phyloP scores from a whole-genome alignment of 2,797 vertebrate genomes.

The Diplodus sargus region DNA sequence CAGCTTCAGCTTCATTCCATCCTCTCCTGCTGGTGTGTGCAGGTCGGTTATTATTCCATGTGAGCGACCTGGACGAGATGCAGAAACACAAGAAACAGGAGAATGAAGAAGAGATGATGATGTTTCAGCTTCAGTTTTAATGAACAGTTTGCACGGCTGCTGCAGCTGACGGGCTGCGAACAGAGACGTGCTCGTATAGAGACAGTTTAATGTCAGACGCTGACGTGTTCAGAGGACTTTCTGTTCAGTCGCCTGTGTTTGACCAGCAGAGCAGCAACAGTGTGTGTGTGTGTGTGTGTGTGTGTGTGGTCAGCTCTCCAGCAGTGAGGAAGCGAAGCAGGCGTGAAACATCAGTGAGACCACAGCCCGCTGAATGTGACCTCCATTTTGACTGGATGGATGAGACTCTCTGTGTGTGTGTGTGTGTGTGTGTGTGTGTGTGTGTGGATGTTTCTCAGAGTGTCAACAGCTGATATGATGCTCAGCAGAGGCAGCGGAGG shows the following conservation, averaged over 20 bases:
- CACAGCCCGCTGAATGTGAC: conserved; percentile 40
- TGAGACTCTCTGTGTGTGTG: background rate
- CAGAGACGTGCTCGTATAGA: background rate
- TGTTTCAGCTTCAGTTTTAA: conserved; percentile 2
- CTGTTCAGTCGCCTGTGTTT: background rate
- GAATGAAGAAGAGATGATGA: too few species aligned
- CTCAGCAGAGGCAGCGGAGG: conserved; percentile 50
- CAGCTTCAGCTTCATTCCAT: too few species aligned
- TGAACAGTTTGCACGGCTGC: background rate
- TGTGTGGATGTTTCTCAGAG: conserved; percentile 17
- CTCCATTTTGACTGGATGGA: conserved; percentile 64
- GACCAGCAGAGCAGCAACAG: too few species aligned
- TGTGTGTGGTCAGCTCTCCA: background rate
- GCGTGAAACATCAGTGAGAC: background rate
- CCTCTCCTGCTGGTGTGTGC: too few species aligned
- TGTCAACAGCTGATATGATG: conserved; percentile 37
- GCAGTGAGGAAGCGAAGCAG: background rate
- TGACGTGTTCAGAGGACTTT: background rate
- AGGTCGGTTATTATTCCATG: too few species aligned
- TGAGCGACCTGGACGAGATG: too few species aligned
- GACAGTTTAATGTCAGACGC: background rate
- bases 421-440: background rate
- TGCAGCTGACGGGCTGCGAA: background rate
- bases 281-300: conserved; percentile 22
- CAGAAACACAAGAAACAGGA: too few species aligned